phyloP scores from a whole-genome alignment of 2,888 invertebrate genomes.

The Drosophila vallismaia region DNA sequence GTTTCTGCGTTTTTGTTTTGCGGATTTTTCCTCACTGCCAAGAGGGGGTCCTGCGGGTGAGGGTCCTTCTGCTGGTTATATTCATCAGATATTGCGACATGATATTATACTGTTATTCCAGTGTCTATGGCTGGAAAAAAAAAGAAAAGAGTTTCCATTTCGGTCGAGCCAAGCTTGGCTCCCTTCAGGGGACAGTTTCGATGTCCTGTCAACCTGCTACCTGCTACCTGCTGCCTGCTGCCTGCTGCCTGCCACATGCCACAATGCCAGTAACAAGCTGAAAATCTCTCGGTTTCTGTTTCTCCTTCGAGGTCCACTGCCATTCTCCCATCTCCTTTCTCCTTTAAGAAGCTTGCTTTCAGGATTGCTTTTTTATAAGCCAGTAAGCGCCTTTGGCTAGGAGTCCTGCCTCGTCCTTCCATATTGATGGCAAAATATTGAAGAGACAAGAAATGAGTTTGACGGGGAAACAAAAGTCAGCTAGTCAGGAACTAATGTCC shows the following conservation, averaged over 20 bases:
- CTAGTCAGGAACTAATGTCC: neutral
- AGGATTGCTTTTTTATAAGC: constrained; percentile 46
- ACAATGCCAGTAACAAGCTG: constrained; percentile 26
- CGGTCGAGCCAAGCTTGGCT: neutral
- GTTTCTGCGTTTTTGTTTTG: constrained; percentile 29
- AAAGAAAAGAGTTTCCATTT: constrained; percentile 14
- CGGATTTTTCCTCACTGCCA: neutral
- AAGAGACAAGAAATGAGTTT: neutral
- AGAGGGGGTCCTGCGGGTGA: too few relatives aligned
- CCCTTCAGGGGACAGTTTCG: constrained; percentile 13
- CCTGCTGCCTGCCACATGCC: neutral
- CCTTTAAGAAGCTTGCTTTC: constrained; percentile 31
- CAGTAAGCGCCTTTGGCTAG: constrained; percentile 51
- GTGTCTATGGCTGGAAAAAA: constrained; percentile 21
- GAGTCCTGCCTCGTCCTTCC: neutral
- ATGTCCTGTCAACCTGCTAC: constrained; percentile 14
- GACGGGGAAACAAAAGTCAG: too few relatives aligned
- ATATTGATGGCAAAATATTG: neutral
- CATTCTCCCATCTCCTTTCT: constrained; percentile 12
- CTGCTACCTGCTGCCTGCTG: too few relatives aligned
- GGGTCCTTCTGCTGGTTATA: constrained; percentile 1
- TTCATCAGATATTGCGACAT: constrained; percentile 33
- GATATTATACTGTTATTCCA: constrained; percentile 31
- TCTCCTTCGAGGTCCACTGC: constrained; percentile 26
- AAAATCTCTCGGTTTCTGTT: constrained; percentile 26